Conservation (phyloP, 2,888 invertebrate genomes). For the Orthonychiurus folsomi region DNA sequence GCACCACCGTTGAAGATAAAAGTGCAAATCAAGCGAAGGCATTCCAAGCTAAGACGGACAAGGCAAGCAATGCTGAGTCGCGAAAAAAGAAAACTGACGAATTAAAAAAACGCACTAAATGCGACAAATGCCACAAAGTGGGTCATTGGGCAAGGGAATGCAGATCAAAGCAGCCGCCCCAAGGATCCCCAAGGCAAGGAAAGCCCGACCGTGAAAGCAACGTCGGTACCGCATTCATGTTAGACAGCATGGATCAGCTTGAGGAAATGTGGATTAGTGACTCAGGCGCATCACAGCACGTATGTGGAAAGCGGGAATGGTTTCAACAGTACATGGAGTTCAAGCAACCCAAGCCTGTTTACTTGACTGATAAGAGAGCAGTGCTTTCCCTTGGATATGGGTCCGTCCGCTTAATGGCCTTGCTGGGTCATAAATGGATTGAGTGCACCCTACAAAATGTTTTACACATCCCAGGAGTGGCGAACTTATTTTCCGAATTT, state of each 20-base stretch:
- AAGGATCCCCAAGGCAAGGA: no score
- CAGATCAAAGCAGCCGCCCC: no score
- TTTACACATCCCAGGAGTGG: not conserved
- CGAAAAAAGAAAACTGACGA: not conserved
- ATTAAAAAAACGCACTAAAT: not conserved
- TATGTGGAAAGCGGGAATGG: conserved; percentile 14
- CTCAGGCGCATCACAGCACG: conserved; percentile 12
- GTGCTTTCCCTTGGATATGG: not conserved
- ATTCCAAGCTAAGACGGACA: not conserved
- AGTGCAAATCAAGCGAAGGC: not conserved
- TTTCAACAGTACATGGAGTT: conserved; percentile 3
- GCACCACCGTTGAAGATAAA: no score
- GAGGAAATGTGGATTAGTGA: conserved; percentile 17
- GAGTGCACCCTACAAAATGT: not conserved
- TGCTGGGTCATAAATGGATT: not conserved
- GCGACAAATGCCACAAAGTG: not conserved
- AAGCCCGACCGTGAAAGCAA: no score
- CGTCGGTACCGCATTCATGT: no score
- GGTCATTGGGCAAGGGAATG: conserved; percentile 3
- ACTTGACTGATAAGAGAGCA: not conserved
- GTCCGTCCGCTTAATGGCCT: not conserved
- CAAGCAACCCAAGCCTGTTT: not conserved
- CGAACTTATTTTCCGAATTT: not conserved
- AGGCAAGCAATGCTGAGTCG: not conserved
- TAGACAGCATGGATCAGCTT: no score